Base-by-base conservation (phyloP, 2,113 vertebrate genomes). In the Chelonoidis abingdonii region DNA sequence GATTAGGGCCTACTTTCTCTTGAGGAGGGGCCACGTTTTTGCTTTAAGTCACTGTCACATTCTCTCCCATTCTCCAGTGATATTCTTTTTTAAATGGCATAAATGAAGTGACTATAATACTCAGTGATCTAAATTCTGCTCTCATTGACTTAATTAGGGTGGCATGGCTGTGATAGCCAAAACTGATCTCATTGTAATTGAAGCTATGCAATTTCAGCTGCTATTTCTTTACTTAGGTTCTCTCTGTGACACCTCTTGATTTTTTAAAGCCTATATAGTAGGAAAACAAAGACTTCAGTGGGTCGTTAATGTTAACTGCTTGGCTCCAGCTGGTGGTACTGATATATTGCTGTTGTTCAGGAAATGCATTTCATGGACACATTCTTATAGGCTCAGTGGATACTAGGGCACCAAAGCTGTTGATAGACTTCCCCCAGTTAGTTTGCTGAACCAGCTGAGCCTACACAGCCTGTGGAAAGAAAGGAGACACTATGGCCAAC, bases 21-120 rank as follows among this genome's bases (percentile, higher is more conserved):
- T 10, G 94, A 93, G 93, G 95, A 83, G 80, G 22, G 93, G 41
- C 90, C 8, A 95, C 84, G 38, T 94, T 87, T 76, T 93, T 94
- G 94, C 82, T 94, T 76, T 76, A 27, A 76, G 41, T 72, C 3
- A 21, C 65, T 96, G 96, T 86, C 95, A 89, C 59, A 54, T 87
- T 93, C 10, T 76, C 80, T 95, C 2, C 59, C 10, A 0, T 29
- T 88, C 54, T 92, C 54, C 57, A 8, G 80, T 49, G 94, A 84
- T 69, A 24, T 44, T 2, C 29, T 76, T 89, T 94, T 95, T 95
- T 56, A 72, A 56, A 72, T 38, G 95, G 95, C 91, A 41, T 4
- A 80, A 95, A 56, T 1, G 80, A 95, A 86, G 94, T 92, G 38
- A 90, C 94, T 82, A 82, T 90, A 86, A 65, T 86, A 72, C 83